These are phyloP conservation scores for Ammodytes marinus DNA, from an alignment of 2,113 vertebrate species.

Conservation along the genomic window DNA sequence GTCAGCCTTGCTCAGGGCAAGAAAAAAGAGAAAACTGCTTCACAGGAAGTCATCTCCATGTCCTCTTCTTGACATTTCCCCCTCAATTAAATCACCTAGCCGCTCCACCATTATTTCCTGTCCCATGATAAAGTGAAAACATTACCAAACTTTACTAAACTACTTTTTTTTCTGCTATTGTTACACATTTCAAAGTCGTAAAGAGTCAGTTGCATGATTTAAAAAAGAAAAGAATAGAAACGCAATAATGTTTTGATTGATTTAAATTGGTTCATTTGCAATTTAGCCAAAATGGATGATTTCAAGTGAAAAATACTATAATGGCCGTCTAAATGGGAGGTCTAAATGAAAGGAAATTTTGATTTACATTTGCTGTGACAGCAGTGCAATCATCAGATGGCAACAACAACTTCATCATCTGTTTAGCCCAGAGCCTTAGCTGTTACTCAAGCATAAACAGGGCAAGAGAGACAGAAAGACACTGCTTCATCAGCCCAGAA, in stretches of 20 bases:
- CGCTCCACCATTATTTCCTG: conserved; percentile 34
- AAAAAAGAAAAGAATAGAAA: background rate
- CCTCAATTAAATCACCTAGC: conserved; percentile 69
- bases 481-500: conserved; percentile 53
- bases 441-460: conserved; percentile 56
- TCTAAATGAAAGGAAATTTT: conserved; percentile 9
- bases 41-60: conserved; percentile 60
- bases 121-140: conserved; percentile 18
- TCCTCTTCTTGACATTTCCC: conserved; percentile 71
- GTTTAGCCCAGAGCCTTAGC: conserved; percentile 55
- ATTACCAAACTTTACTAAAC: conserved; percentile 11
- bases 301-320: background rate
- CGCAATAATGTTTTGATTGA: background rate
- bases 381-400: conserved; percentile 47
- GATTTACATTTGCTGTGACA: conserved; percentile 27
- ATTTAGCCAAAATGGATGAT: background rate
- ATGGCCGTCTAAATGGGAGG: background rate
- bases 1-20: conserved; percentile 70
- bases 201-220: background rate
- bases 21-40: conserved; percentile 22
- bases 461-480: conserved; percentile 31
- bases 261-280: background rate
- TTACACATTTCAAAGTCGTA: background rate
- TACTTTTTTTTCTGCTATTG: background rate
- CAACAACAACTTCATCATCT: conserved; percentile 58